phyloP scores from a whole-genome alignment of 2,888 invertebrate genomes.

The Alloscopus bannaensis region DNA sequence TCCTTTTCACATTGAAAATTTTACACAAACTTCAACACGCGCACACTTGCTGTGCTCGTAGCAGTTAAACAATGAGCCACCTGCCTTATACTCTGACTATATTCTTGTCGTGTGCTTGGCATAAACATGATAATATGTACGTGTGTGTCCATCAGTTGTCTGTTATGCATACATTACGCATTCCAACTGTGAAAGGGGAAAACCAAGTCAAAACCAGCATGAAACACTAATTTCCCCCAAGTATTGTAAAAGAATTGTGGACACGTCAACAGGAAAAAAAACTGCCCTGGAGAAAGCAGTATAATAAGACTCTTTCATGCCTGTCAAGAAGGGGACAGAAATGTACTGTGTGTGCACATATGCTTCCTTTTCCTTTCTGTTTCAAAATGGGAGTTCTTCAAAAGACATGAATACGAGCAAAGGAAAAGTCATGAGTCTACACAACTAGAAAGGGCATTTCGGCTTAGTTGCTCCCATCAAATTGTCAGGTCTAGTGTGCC shows the following conservation, averaged over 20 bases:
- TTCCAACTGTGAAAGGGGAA: background rate
- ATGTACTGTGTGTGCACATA: constrained; percentile 10
- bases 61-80: background rate
- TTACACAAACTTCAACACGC: background rate
- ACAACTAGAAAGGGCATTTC: no score
- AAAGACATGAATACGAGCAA: no score
- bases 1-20: no score
- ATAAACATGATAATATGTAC: constrained; percentile 10
- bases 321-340: constrained; percentile 16
- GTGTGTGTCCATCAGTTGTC: constrained; percentile 13
- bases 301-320: background rate
- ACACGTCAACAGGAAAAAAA: constrained; percentile 39
- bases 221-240: constrained; percentile 46
- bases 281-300: constrained; percentile 29
- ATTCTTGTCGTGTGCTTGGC: background rate
- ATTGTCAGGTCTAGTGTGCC: no score
- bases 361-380: background rate
- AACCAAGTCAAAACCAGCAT: constrained; percentile 21
- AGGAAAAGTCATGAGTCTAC: no score
- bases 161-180: background rate
- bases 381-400: no score
- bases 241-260: constrained; percentile 48
- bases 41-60: no score
- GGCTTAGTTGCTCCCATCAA: no score
- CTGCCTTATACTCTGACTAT: constrained; percentile 3